A percentile compares a stretch with the other conserved stretches of the same genome.
phyloP scores from a whole-genome alignment of 30 jellyfish, hydroid and myxozoan species.

The Catostylus mosaicus region DNA sequence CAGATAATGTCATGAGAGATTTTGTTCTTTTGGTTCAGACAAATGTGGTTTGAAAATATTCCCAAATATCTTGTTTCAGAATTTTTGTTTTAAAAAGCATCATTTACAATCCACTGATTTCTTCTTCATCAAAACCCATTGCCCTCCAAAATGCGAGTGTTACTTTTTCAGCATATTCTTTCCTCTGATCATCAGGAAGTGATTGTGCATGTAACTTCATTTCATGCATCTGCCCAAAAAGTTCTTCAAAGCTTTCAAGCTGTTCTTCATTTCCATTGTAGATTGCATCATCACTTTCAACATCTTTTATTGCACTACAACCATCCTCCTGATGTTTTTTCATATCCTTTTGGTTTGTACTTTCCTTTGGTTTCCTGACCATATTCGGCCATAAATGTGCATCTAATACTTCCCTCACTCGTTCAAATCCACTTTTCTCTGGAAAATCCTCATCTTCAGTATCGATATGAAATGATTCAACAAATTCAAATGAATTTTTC shows the following conservation, averaged over 20 bases:
- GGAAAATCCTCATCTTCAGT: constrained; percentile 50
- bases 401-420: constrained; percentile 78
- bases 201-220: constrained; percentile 76
- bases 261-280: constrained; percentile 44
- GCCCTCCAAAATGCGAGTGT: constrained; percentile 96
- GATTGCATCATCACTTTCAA: constrained; percentile 11
- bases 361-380: constrained; percentile 12
- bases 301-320: neutral
- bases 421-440: constrained; percentile 80
- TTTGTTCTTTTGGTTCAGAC: no score
- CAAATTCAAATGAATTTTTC: constrained; percentile 61
- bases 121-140: constrained; percentile 88
- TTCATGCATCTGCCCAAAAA: constrained; percentile 73
- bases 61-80: no score
- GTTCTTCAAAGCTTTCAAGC: constrained; percentile 77
- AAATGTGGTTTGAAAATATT: no score
- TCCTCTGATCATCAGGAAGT: constrained; percentile 74
- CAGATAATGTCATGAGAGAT: no score
- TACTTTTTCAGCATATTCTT: constrained; percentile 87
- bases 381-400: constrained; percentile 87
- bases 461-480: constrained; percentile 41
- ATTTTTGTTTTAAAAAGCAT: no score
- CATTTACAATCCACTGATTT: constrained; percentile 67
- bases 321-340: neutral
- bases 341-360: neutral